phyloP scores from a whole-genome alignment of 2,888 invertebrate genomes.

The Norana najaformis region DNA sequence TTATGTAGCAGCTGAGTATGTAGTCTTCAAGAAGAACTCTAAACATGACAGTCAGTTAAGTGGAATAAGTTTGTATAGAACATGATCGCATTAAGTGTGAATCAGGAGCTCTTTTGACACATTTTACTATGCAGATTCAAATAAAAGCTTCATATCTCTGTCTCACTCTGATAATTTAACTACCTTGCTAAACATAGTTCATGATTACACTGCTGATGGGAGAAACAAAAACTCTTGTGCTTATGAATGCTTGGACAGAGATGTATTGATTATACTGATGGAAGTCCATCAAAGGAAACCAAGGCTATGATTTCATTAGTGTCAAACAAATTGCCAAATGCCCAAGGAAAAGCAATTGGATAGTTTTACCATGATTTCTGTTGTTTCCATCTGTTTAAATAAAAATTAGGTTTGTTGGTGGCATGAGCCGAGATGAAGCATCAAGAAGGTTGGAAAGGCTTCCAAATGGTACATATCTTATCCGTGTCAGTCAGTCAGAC shows the following conservation, averaged over 20 bases:
- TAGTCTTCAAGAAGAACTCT: background rate
- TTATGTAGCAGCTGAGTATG: background rate
- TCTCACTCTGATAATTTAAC: background rate
- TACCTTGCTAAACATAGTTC: background rate
- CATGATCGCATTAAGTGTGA: background rate
- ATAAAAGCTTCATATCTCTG: background rate
- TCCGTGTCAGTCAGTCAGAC: slow-evolving; percentile 60
- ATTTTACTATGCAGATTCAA: background rate
- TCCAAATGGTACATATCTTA: slow-evolving; percentile 63
- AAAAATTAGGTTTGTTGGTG: slow-evolving; percentile 56
- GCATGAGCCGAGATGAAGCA: slow-evolving; percentile 55
- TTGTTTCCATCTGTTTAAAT: background rate
- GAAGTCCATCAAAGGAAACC: background rate
- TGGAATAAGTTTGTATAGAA: background rate
- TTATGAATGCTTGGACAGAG: background rate
- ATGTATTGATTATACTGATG: too few relatives aligned
- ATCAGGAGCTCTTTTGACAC: background rate
- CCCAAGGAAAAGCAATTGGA: background rate
- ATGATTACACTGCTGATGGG: background rate
- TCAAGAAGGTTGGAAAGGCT: slow-evolving; percentile 54
- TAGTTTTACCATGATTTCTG: background rate
- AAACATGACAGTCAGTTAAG: slow-evolving; percentile 2
- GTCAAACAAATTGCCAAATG: background rate
- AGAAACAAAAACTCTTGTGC: background rate
- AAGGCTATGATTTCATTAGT: background rate